Percentiles rank a stretch among this genome's conserved stretches.
Conservation (phyloP, 2,113 vertebrate genomes). For the Burhinus bistriatus region DNA sequence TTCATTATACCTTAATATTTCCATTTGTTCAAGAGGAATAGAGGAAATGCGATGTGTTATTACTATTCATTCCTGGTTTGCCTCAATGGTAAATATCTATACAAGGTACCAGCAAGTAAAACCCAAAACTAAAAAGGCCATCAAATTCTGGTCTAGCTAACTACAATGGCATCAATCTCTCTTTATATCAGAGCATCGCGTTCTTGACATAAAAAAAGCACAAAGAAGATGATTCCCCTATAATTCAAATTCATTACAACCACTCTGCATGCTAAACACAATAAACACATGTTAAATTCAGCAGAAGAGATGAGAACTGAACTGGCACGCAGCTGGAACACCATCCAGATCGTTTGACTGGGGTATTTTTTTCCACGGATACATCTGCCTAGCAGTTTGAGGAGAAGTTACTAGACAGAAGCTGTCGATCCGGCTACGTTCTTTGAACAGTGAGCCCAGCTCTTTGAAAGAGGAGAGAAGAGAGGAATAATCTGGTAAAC, state of each 20-base stretch:
- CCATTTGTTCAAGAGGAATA: neutral
- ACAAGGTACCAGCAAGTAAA: neutral
- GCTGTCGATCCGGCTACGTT: neutral
- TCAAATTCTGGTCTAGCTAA: neutral
- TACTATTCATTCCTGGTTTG: neutral
- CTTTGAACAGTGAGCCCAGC: neutral
- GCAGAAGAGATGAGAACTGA: conserved; percentile 7
- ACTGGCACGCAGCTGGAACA: neutral
- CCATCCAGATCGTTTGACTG: neutral
- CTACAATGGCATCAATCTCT: neutral
- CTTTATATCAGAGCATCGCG: neutral
- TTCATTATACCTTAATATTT: neutral
- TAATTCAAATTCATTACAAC: neutral
- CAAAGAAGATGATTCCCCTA: neutral
- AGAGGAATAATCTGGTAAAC: neutral
- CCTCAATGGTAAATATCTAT: neutral
- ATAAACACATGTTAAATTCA: neutral
- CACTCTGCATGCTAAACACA: neutral
- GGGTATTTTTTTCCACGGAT: neutral
- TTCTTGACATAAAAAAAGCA: neutral
- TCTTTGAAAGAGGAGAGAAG: neutral
- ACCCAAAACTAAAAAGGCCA: neutral
- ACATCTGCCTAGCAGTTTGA: neutral
- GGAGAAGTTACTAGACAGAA: neutral
- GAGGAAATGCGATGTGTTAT: neutral